A percentile compares a stretch with the other conserved stretches of the same genome.
Evolutionary conservation across 2,888 invertebrate genomes (phyloP).

Genomic region (Argyra leucocephala): DNA sequence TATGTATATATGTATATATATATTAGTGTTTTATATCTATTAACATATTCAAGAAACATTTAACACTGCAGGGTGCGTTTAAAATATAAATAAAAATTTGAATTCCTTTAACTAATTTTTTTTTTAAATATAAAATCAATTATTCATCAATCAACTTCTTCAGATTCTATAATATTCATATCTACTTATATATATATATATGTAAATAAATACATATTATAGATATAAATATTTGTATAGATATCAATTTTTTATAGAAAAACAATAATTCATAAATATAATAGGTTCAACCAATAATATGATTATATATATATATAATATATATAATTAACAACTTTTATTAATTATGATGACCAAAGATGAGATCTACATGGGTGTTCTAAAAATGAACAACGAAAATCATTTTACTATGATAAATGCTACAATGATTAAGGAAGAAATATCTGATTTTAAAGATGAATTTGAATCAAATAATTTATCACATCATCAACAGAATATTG

Average conservation of each 20-base stretch:
- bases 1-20: too few species aligned
- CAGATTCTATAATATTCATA: not conserved
- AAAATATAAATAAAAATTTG: not conserved
- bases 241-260: too few species aligned
- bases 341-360: not conserved
- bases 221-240: too few species aligned
- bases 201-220: not conserved
- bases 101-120: too few species aligned
- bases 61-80: not conserved
- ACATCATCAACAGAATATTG: not conserved
- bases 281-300: too few species aligned
- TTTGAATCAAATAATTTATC: not conserved
- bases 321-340: too few species aligned
- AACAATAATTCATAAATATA: too few species aligned
- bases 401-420: not conserved
- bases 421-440: not conserved
- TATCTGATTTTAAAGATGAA: not conserved
- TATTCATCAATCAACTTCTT: slow-evolving; percentile 1
- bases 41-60: too few species aligned
- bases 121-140: not conserved
- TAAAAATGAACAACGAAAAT: not conserved
- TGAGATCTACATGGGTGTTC: slow-evolving; percentile 1
- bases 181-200: not conserved
- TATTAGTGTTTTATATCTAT: too few species aligned
- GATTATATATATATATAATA: too few species aligned